These are phyloP conservation scores for Sarotherodon lohbergeri DNA, from an alignment of 2,113 vertebrate species.

Conservation along the genomic window DNA sequence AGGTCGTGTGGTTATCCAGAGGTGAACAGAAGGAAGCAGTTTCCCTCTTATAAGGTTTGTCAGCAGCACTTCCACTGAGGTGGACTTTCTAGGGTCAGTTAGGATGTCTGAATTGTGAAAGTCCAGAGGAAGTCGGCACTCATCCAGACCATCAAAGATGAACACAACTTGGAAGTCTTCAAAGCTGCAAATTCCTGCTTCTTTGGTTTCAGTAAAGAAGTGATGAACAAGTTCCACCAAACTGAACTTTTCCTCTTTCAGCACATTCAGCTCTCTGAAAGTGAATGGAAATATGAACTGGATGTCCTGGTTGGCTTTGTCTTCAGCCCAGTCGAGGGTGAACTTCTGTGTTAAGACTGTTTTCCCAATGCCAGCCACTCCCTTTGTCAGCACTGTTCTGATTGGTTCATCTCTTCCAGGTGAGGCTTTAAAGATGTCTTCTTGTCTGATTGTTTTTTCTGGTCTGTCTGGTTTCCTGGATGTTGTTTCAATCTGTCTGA, in stretches of 20 bases:
- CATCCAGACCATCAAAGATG: background rate
- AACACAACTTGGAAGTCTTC: fast-evolving
- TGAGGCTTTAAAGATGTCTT: background rate
- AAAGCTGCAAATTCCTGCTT: background rate
- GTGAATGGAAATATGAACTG: background rate
- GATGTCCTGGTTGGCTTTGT: background rate
- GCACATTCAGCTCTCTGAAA: background rate
- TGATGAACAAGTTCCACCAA: background rate
- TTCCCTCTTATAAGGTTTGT: too few relatives aligned
- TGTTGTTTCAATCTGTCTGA: background rate
- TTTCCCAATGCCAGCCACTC: background rate
- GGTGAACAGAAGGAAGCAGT: too few relatives aligned
- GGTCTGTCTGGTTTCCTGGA: background rate
- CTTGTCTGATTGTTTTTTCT: background rate
- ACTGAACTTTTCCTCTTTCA: background rate
- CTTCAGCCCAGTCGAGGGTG: fast-evolving
- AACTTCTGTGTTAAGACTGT: background rate
- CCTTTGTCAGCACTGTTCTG: background rate
- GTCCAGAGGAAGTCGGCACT: background rate
- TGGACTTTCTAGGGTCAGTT: too few relatives aligned
- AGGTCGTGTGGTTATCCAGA: too few relatives aligned
- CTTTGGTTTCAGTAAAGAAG: background rate
- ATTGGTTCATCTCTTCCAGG: background rate
- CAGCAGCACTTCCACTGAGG: too few relatives aligned
- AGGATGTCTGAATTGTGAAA: too few relatives aligned